Conservation (phyloP, 1,140 invertebrate genomes). For the Aphaenogaster floridana region DNA sequence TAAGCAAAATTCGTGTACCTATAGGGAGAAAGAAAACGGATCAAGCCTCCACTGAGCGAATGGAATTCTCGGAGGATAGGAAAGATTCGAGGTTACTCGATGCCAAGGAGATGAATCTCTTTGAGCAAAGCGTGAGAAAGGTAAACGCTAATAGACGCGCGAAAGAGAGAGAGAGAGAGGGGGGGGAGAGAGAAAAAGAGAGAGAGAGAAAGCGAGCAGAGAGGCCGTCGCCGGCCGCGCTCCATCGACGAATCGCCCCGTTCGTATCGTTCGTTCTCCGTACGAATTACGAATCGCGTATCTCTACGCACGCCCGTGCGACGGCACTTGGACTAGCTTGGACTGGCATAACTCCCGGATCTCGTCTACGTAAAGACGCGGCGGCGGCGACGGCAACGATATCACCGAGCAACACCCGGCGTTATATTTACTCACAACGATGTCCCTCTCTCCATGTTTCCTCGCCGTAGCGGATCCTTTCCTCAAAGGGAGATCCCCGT, state of each 20-base stretch:
- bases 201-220: background rate
- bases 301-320: background rate
- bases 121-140: background rate
- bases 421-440: constrained; percentile 80
- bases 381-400: background rate
- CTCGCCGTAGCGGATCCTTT: constrained; percentile 70
- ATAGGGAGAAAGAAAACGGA: constrained; percentile 65
- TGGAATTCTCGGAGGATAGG: background rate
- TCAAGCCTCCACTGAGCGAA: background rate
- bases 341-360: background rate
- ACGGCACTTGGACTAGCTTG: background rate
- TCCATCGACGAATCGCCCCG: background rate
- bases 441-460: constrained; percentile 80
- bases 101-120: background rate
- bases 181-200: too few species aligned
- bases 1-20: constrained; percentile 83
- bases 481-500: constrained; percentile 62
- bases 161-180: too few species aligned
- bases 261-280: background rate
- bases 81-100: background rate
- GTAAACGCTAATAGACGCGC: background rate
- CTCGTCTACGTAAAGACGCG: background rate
- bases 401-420: constrained; percentile 36
- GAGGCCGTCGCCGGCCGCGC: constrained; percentile 4
- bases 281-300: background rate